phyloP scores from a whole-genome alignment of 2,797 vertebrate species.

The Psittacula derbiana region DNA sequence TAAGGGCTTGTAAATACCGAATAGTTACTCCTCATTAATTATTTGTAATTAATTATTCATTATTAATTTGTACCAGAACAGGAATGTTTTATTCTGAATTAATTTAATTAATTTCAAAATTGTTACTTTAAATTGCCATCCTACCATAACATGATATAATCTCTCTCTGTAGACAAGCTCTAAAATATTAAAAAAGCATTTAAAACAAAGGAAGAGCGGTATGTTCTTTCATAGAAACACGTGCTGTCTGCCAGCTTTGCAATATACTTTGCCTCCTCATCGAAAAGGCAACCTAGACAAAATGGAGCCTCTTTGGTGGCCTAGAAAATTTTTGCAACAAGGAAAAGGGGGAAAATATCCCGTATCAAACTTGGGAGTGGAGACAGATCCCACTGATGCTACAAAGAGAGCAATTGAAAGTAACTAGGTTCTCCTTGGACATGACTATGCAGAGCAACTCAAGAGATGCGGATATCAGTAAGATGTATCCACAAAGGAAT shows the following conservation, averaged over 20 bases:
- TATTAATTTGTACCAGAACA: slow-evolving; percentile 65
- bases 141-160: slow-evolving; percentile 58
- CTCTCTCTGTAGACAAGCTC: slow-evolving; percentile 62
- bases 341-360: neutral
- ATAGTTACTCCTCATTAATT: slow-evolving; percentile 64
- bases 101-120: slow-evolving; percentile 67
- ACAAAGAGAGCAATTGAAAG: neutral
- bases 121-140: slow-evolving; percentile 61
- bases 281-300: slow-evolving; percentile 17
- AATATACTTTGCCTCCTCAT: neutral
- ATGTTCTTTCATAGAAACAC: neutral
- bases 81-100: slow-evolving; percentile 61
- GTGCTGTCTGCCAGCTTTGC: neutral
- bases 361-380: neutral
- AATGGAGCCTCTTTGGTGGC: neutral
- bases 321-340: neutral
- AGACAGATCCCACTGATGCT: neutral
- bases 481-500: neutral
- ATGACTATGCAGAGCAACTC: neutral
- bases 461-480: neutral
- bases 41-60: slow-evolving; percentile 68
- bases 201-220: slow-evolving; percentile 21
- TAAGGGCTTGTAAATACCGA: slow-evolving; percentile 48
- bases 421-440: neutral
- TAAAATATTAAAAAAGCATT: slow-evolving; percentile 66